Evolutionary conservation across 2,797 vertebrate genomes (phyloP), one percentile per base, ranked within the genome.

Genomic region (Distichodus sexfasciatus): DNA sequence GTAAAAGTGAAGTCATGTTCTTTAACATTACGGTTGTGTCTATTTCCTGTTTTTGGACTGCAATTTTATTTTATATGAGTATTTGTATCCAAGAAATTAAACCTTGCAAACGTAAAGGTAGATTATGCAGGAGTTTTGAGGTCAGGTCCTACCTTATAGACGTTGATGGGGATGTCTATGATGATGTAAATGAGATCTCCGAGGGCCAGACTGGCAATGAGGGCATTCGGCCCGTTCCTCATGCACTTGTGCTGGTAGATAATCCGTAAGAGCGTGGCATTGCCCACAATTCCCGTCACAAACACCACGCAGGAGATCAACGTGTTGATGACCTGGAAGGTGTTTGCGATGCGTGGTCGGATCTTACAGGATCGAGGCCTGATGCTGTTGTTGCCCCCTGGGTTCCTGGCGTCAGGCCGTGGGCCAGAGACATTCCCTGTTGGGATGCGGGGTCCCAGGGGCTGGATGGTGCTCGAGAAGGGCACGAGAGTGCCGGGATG

Each of bases 201-300:
- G 9, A 99, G 87, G 1, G 97, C 97, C 83, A 99, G 89, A 63
- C 97, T 99, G 82, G 95, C 95, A 72, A 99, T 99, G 78, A 99
- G 92, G 0, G 96, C 94, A 0, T 99, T 99, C 3, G 97, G 97
- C 67, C 97, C 97, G 2, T 99, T 99, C 89, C 97, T 92, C 97
- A 99, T 99, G 59, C 96, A 97, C 87, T 99, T 99, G 89, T 99
- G 94, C 86, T 97, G 91, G 86, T 96, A 98, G 86, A 98, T 99
- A 89, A 99, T 99, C 93, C 92, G 93, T 76, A 99, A 89, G 78
- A 99, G 91, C 28, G 97, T 96, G 71, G 92, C 92, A 31, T 99
- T 99, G 62, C 97, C 97, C 26, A 99, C 93, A 86, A 99, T 89
- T 63, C 97, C 97, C 24, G 98, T 91, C 81, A 96, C 93, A 82